phyloP scores from a whole-genome alignment of 2,797 vertebrate genomes.

The Rhinella marina region DNA sequence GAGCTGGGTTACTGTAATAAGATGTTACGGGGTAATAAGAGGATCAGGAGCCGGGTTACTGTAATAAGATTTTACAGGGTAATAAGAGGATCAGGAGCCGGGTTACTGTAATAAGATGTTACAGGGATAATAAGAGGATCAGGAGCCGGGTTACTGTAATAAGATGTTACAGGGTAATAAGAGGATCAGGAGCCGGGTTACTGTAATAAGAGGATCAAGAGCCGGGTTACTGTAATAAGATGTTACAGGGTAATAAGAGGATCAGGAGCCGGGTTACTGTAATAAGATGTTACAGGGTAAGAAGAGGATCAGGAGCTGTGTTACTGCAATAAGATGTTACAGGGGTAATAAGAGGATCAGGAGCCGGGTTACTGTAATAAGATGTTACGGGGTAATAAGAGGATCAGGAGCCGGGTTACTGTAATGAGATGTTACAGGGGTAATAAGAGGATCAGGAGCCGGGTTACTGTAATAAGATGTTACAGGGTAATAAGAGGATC shows the following conservation, averaged over 20 bases:
- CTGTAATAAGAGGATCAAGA: slow-evolving; percentile 19
- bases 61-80: slow-evolving; percentile 27
- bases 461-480: slow-evolving; percentile 33
- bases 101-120: slow-evolving; percentile 31
- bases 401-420: slow-evolving; percentile 16
- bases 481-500: slow-evolving; percentile 16
- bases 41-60: slow-evolving; percentile 14
- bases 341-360: slow-evolving; percentile 1
- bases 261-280: slow-evolving; percentile 25
- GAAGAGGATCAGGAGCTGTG: slow-evolving; percentile 13
- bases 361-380: slow-evolving; percentile 30
- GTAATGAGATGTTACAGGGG: slow-evolving; percentile 19
- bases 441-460: slow-evolving; percentile 33
- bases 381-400: slow-evolving; percentile 30
- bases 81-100: slow-evolving; percentile 30
- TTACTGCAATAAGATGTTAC: slow-evolving; percentile 27
- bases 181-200: slow-evolving; percentile 27
- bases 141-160: slow-evolving; percentile 28
- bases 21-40: slow-evolving; percentile 20
- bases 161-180: slow-evolving; percentile 28
- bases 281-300: slow-evolving; percentile 19
- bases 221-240: slow-evolving; percentile 34
- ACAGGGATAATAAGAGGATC: slow-evolving; percentile 19
- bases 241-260: slow-evolving; percentile 20
- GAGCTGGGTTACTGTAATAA: slow-evolving; percentile 34